These are phyloP conservation scores for Aleadryas rufinucha DNA, from an alignment of 2,113 vertebrate genomes.

Conservation along the genomic window DNA sequence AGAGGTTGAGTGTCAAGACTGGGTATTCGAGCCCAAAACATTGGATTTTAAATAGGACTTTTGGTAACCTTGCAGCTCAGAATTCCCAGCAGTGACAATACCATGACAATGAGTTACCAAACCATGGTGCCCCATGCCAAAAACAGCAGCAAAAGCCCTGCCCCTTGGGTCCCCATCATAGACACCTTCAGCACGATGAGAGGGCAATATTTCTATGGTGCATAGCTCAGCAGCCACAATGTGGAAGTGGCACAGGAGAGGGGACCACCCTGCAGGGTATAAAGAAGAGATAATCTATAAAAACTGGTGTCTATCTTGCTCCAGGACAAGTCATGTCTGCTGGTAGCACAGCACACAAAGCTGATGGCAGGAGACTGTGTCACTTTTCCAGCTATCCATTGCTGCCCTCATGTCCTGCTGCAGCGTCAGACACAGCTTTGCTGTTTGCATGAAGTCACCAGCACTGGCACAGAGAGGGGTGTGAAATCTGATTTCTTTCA, in stretches of 20 bases:
- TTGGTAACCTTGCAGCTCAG: background rate
- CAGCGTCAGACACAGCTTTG: background rate
- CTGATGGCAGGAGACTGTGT: background rate
- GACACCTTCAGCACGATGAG: conserved; percentile 13
- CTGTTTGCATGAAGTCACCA: background rate
- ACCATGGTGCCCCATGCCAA: background rate
- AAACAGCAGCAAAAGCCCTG: background rate
- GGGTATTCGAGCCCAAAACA: background rate
- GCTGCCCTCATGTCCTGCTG: background rate
- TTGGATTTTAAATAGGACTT: background rate
- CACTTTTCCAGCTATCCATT: background rate
- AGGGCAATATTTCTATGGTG: background rate
- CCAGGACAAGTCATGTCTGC: conserved; percentile 9
- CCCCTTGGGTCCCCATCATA: background rate
- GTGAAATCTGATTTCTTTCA: conserved; percentile 9
- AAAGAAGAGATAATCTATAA: conserved; percentile 28
- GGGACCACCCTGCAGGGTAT: background rate
- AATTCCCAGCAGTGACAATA: background rate
- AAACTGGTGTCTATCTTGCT: background rate
- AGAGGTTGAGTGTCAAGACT: background rate
- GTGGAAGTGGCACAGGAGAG: background rate
- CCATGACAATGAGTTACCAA: background rate
- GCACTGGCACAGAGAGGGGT: background rate
- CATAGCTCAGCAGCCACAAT: background rate
- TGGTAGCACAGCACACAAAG: background rate